phyloP scores from a whole-genome alignment of 2,888 invertebrate species.

The Gryllus longicercus region DNA sequence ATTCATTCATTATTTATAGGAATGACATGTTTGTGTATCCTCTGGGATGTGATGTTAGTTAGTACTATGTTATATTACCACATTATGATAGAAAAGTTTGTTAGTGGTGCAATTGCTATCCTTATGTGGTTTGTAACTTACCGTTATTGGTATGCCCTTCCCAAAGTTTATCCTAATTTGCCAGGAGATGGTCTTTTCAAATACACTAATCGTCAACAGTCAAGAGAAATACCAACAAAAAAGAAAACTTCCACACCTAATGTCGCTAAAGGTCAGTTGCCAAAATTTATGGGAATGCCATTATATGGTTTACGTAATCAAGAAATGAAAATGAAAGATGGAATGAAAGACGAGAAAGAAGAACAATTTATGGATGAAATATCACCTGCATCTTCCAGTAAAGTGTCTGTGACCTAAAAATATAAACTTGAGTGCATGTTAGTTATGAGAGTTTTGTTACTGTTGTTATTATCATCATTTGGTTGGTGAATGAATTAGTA shows the following conservation, averaged over 20 bases:
- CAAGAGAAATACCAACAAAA: slow-evolving; percentile 41
- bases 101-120: slow-evolving; percentile 83
- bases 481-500: not conserved
- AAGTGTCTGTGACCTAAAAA: not conserved
- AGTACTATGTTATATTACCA: slow-evolving; percentile 94
- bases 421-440: no score
- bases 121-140: slow-evolving; percentile 89
- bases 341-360: slow-evolving; percentile 36
- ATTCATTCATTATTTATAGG: slow-evolving; percentile 73
- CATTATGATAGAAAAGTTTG: slow-evolving; percentile 90
- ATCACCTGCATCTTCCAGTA: not conserved
- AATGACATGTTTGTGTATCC: slow-evolving; percentile 71
- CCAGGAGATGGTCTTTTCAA: slow-evolving; percentile 78
- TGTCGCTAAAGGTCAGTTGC: slow-evolving; percentile 51
- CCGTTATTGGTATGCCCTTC: slow-evolving; percentile 68
- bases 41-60: slow-evolving; percentile 96
- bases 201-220: slow-evolving; percentile 60
- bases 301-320: slow-evolving; percentile 51
- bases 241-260: slow-evolving; percentile 34
- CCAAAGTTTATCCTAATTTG: slow-evolving; percentile 60
- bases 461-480: not conserved
- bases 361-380: slow-evolving; percentile 19
- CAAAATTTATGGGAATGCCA: slow-evolving; percentile 78
- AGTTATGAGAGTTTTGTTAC: slow-evolving; percentile 11
- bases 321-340: slow-evolving; percentile 32